Evolutionary conservation across 2,113 vertebrate species (phyloP), one percentile per base, ranked within the genome.

Genomic region (Thunnus maccoyii): DNA sequence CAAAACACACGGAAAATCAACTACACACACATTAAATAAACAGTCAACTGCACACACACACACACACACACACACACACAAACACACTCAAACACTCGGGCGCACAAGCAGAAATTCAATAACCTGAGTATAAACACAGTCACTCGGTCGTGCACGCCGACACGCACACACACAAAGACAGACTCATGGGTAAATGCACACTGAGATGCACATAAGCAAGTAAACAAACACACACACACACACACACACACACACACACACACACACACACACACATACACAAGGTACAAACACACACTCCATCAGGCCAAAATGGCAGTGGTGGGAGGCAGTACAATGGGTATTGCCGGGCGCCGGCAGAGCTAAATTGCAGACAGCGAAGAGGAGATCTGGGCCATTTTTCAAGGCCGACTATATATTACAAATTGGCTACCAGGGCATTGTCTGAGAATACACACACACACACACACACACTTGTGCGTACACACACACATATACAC

Each of bases 341-440:
- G 76, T 82, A 71, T 79, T 82, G 85, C 91, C 14, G 79, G 76
- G 83, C 63, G 77, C 81, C 77, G 66, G 77, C 87, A 70, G 70
- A 87, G 88, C 77, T 86, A 91, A 92, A 92, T 89, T 91, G 89
- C 88, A 92, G 86, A 91, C 91, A 86, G 84, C 77, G 77, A 87
- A 84, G 78, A 76, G 76, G 86, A 92, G 89, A 92, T 89, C 87
- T 90, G 84, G 89, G 65, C 89, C 89, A 91, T 92, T 92, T 88
- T 90, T 92, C 91, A 92, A 90, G 89, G 78, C 86, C 20, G 67
- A 90, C 89, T 91, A 89, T 90, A 90, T 91, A 88, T 92, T 91
- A 91, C 88, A 91, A 92, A 92, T 91, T 90, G 91, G 91, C 86
- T 89, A 87, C 88, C 80, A 84, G 84, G 72, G 82, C 69, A 89